Evolutionary conservation across 2,797 vertebrate genomes (phyloP).

Genomic region (Mormyrops boulengeri): DNA sequence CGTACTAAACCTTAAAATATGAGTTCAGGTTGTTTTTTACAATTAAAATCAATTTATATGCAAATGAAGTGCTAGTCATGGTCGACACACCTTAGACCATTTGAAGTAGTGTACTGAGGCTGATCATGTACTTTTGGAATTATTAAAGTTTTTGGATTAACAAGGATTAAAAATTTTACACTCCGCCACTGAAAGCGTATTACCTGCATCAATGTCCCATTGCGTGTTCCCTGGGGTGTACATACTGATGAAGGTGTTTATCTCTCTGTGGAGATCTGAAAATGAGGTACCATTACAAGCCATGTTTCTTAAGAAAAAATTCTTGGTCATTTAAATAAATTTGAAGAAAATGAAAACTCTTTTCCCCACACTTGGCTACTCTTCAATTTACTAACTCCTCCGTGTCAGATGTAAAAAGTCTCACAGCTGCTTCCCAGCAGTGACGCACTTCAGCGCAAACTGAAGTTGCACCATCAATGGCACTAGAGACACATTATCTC

Average conservation of each 20-base stretch:
- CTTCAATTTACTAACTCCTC: not conserved
- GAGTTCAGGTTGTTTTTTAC: not conserved
- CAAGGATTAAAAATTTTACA: not conserved
- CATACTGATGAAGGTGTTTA: not conserved
- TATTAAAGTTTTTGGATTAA: slow-evolving; percentile 7
- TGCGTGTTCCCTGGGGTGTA: not conserved
- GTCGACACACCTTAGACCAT: not conserved
- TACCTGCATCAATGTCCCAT: not conserved
- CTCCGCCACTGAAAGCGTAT: not conserved
- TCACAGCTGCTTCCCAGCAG: not conserved
- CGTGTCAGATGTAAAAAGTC: not conserved
- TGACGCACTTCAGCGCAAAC: not conserved
- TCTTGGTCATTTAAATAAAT: not conserved
- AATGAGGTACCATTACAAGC: not conserved
- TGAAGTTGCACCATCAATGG: not conserved
- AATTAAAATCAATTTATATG: slow-evolving; percentile 6
- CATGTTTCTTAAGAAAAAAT: not conserved
- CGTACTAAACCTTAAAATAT: not conserved
- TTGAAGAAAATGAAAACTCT: not conserved
- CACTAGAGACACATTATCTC: not conserved
- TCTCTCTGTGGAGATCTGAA: not conserved
- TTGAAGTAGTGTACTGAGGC: not conserved
- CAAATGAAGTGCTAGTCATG: not conserved
- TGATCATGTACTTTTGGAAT: not conserved
- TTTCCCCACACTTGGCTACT: not conserved